Percentiles rank a stretch among this genome's conserved stretches.
Evolutionary conservation across 2,113 vertebrate species (phyloP).

Genomic region (Corapipo altera): DNA sequence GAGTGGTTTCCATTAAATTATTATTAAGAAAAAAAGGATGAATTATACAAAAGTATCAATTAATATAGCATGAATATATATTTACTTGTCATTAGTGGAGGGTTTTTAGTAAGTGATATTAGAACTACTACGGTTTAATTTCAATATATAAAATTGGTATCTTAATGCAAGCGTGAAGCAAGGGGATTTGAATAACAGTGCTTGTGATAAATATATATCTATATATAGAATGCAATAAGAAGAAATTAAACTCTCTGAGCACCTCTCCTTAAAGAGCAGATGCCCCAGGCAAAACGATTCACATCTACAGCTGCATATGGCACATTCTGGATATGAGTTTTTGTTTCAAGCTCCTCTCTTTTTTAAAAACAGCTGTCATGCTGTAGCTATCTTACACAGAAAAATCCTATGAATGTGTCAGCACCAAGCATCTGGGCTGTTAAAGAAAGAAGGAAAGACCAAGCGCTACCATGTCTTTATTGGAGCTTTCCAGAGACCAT

Average conservation of each 20-base stretch:
- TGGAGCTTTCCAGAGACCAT: background rate
- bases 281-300: background rate
- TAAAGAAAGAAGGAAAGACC: conserved; percentile 6
- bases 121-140: background rate
- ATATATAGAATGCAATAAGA: background rate
- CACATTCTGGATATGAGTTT: background rate
- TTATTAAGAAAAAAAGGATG: background rate
- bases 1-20: background rate
- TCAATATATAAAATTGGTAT: background rate
- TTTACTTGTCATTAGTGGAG: background rate
- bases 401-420: conserved; percentile 7
- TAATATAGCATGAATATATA: background rate
- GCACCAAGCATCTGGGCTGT: conserved; percentile 41
- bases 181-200: background rate
- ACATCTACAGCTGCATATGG: background rate
- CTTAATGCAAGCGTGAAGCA: background rate
- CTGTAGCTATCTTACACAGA: background rate
- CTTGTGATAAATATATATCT: background rate
- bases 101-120: background rate
- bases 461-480: background rate
- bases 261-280: background rate
- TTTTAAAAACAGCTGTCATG: conserved; percentile 25
- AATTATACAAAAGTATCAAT: background rate
- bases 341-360: conserved; percentile 18
- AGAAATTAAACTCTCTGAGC: background rate